A percentile compares a stretch with the other conserved stretches of the same genome.
Evolutionary conservation across 2,888 invertebrate species (phyloP).

Genomic region (Aelia acuminata): DNA sequence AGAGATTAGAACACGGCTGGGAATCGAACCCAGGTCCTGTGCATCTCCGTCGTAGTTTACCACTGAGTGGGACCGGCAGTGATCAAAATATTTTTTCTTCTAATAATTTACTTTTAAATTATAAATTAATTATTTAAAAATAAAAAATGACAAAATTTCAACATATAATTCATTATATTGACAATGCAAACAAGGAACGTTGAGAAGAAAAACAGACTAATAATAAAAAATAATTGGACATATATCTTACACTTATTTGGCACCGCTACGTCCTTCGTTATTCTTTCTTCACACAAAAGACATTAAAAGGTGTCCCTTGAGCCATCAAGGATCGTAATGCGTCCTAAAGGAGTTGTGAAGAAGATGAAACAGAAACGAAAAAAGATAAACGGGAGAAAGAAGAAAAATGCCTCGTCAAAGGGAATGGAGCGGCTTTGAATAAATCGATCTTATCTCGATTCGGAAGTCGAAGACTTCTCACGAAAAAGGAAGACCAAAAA

Average conservation of each 20-base stretch:
- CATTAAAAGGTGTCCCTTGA: neutral
- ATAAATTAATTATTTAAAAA: too few relatives aligned
- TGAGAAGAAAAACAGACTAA: neutral
- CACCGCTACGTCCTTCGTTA: neutral
- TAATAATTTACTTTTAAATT: too few relatives aligned
- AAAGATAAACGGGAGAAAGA: neutral
- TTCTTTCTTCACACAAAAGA: neutral
- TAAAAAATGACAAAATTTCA: too few relatives aligned
- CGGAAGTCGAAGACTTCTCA: neutral
- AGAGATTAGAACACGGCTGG: too few relatives aligned
- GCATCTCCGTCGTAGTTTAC: too few relatives aligned
- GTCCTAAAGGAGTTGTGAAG: conserved; percentile 26
- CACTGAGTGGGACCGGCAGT: too few relatives aligned
- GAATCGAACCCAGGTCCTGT: too few relatives aligned
- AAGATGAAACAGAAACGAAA: neutral
- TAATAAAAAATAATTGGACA: conserved; percentile 11
- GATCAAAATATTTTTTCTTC: too few relatives aligned
- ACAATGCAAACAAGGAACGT: too few relatives aligned
- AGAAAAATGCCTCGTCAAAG: neutral
- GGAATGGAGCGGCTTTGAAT: neutral
- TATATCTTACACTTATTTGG: neutral
- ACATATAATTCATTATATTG: too few relatives aligned
- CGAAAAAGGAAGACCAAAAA: conserved; percentile 30
- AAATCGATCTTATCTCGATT: conserved; percentile 25
- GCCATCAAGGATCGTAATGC: neutral